Conservation (phyloP, 2,888 invertebrate species). For the Tenthredo amoena region DNA sequence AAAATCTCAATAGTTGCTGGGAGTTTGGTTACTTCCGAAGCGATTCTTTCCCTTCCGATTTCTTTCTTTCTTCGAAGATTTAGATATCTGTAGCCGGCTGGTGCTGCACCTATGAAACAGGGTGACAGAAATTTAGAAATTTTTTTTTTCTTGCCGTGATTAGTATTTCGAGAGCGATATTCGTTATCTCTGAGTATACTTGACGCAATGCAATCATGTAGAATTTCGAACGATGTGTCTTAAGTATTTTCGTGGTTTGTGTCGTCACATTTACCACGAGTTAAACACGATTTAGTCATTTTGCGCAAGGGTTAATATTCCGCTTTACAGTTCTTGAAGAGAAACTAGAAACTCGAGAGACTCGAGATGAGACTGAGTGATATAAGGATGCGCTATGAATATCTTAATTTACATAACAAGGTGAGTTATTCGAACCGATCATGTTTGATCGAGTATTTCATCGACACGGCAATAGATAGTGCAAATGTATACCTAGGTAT, state of each 20-base stretch:
- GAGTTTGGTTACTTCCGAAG: not conserved
- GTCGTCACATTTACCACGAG: not conserved
- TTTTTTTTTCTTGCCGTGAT: not conserved
- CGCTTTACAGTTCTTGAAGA: not conserved
- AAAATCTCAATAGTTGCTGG: not conserved
- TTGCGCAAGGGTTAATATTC: not conserved
- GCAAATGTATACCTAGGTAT: conserved; percentile 38
- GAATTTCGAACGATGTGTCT: not conserved
- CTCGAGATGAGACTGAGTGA: not conserved
- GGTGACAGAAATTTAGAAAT: not conserved
- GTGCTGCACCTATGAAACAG: not conserved
- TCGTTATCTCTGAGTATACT: not conserved
- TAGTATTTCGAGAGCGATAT: not conserved
- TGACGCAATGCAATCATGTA: not conserved
- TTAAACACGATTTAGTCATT: not conserved
- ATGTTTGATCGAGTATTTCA: conserved; percentile 52
- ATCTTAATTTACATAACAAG: conserved; percentile 37
- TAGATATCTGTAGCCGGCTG: not conserved
- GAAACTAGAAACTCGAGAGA: not conserved
- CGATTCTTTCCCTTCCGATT: not conserved
- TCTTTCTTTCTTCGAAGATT: not conserved
- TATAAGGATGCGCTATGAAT: not conserved
- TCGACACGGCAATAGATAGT: conserved; percentile 42
- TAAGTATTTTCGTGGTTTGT: not conserved
- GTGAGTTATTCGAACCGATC: conserved; percentile 38